A percentile compares a stretch with the other conserved stretches of the same genome.
Conservation (phyloP, 1,140 invertebrate genomes). For the Drosophila parabipectinata region DNA sequence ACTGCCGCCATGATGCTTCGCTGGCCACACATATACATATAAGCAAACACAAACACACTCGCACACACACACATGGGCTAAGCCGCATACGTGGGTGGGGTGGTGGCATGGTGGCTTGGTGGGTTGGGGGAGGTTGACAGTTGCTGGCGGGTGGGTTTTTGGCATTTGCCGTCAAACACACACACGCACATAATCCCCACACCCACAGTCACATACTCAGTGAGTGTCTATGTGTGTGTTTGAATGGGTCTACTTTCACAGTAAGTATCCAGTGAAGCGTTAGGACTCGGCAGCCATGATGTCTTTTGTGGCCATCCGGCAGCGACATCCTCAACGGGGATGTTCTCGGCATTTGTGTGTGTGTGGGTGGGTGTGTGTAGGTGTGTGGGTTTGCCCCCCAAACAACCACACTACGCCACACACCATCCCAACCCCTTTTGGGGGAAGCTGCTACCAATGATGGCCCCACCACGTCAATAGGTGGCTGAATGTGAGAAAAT, state of each 20-base stretch:
- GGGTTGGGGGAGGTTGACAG: conserved; percentile 31
- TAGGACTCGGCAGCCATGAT: conserved; percentile 77
- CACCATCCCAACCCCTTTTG: background rate
- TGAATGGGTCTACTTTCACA: conserved; percentile 78
- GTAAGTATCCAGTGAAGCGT: conserved; percentile 79
- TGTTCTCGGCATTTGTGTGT: conserved; percentile 33
- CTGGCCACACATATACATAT: conserved; percentile 60
- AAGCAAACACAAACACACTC: background rate
- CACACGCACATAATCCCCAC: conserved; percentile 29
- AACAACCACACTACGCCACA: background rate
- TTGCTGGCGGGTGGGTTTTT: conserved; percentile 66
- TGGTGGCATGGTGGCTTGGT: conserved; percentile 21
- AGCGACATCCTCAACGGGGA: conserved; percentile 58
- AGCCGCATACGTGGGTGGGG: conserved; percentile 7
- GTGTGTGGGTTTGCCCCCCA: conserved; percentile 21
- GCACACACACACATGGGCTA: background rate
- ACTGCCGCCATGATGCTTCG: conserved; percentile 75
- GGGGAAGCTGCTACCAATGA: conserved; percentile 37
- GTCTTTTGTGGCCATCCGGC: conserved; percentile 78
- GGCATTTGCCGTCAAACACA: conserved; percentile 75
- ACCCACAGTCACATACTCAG: conserved; percentile 32
- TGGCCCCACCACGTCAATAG: conserved; percentile 49
- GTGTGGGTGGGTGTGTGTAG: conserved; percentile 6
- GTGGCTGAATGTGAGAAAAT: conserved; percentile 20
- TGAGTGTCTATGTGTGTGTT: conserved; percentile 53